A percentile compares a stretch with the other conserved stretches of the same genome.
These are phyloP conservation scores for Melanotus villosus DNA, from an alignment of 2,888 invertebrate species.

Conservation along the genomic window DNA sequence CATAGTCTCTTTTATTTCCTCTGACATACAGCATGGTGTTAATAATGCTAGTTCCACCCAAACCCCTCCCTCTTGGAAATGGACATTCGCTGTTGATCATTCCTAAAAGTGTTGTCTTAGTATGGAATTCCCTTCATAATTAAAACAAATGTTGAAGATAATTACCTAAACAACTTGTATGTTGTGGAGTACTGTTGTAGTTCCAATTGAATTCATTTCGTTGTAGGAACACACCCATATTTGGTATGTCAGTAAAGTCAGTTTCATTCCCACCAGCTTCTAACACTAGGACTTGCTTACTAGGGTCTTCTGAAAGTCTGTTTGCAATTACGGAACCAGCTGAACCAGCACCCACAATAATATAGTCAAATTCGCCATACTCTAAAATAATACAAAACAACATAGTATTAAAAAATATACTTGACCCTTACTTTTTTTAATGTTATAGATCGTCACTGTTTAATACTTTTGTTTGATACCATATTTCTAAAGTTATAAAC, in stretches of 20 bases:
- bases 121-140: not conserved
- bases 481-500: too few relatives aligned
- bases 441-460: too few relatives aligned
- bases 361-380: slow-evolving; percentile 73
- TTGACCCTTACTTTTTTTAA: too few relatives aligned
- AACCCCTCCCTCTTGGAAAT: slow-evolving; percentile 78
- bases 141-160: too few relatives aligned
- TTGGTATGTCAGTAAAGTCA: slow-evolving; percentile 32
- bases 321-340: slow-evolving; percentile 78
- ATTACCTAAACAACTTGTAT: slow-evolving; percentile 26
- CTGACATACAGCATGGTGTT: slow-evolving; percentile 87
- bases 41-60: slow-evolving; percentile 84
- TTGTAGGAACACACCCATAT: slow-evolving; percentile 10
- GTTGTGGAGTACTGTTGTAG: slow-evolving; percentile 32
- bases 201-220: slow-evolving; percentile 34
- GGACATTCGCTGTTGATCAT: slow-evolving; percentile 44
- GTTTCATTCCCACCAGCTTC: slow-evolving; percentile 71
- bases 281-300: slow-evolving; percentile 76
- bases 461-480: too few relatives aligned
- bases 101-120: not conserved
- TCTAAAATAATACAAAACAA: slow-evolving; percentile 12
- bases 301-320: slow-evolving; percentile 75
- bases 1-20: slow-evolving; percentile 83
- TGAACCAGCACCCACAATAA: slow-evolving; percentile 78
- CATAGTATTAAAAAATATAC: too few relatives aligned